Conservation (phyloP, 2,888 invertebrate genomes). For the Drosophila niveifrons region DNA sequence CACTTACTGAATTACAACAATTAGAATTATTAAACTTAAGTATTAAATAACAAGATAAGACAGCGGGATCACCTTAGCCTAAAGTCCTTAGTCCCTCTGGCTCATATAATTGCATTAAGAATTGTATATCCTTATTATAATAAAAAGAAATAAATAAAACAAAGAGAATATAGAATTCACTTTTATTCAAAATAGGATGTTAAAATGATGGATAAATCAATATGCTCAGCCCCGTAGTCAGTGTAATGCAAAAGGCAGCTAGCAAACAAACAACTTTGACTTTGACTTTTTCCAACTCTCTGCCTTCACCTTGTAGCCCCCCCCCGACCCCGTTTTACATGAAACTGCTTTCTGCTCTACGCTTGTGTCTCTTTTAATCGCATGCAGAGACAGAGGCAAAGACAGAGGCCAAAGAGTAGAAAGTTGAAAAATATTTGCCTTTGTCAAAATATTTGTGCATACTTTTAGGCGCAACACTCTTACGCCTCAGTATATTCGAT, state of each 20-base stretch:
- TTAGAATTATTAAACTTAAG: too few relatives aligned
- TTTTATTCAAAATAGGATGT: too few relatives aligned
- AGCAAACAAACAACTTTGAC: slow-evolving; percentile 73
- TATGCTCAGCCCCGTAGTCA: slow-evolving; percentile 12
- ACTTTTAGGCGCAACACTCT: slow-evolving; percentile 60
- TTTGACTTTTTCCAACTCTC: slow-evolving; percentile 71
- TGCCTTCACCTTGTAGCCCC: slow-evolving; percentile 44
- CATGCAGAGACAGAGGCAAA: slow-evolving; percentile 67
- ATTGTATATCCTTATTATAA: too few relatives aligned
- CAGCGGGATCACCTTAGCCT: too few relatives aligned
- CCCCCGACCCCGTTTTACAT: not conserved
- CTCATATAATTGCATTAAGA: too few relatives aligned
- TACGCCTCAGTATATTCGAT: slow-evolving; percentile 42
- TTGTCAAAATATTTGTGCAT: slow-evolving; percentile 74
- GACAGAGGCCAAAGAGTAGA: slow-evolving; percentile 66
- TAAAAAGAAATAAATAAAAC: too few relatives aligned
- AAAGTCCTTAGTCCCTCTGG: too few relatives aligned
- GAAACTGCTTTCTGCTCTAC: not conserved
- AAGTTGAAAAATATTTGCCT: slow-evolving; percentile 73
- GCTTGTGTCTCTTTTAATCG: slow-evolving; percentile 39
- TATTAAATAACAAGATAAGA: too few relatives aligned
- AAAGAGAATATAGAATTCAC: too few relatives aligned
- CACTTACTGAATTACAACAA: too few relatives aligned
- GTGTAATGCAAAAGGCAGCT: slow-evolving; percentile 40
- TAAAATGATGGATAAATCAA: not conserved